A percentile compares a stretch with the other conserved stretches of the same genome.
phyloP scores from a whole-genome alignment of 2,888 invertebrate species.

The Hylaea fasciaria region DNA sequence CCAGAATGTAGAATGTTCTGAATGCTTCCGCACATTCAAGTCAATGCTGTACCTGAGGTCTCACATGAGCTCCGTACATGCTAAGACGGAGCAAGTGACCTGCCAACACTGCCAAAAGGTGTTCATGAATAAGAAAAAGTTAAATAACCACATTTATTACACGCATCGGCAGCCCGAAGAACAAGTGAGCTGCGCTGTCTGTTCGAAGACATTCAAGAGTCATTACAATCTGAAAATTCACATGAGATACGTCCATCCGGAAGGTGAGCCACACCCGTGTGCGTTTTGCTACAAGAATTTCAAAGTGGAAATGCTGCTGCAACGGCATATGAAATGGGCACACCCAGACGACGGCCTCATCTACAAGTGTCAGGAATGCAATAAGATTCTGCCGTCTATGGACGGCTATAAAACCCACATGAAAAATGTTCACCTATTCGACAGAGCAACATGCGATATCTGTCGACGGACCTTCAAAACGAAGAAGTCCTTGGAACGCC shows the following conservation, averaged over 20 bases:
- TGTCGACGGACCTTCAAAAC: constrained; percentile 40
- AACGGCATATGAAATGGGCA: constrained; percentile 55
- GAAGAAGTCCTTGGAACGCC: constrained; percentile 42
- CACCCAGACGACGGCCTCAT: constrained; percentile 52
- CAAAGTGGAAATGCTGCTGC: constrained; percentile 52
- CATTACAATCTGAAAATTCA: constrained; percentile 55
- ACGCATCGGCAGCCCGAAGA: constrained; percentile 51
- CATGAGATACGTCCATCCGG: constrained; percentile 52
- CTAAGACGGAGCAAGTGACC: constrained; percentile 36
- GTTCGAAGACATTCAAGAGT: constrained; percentile 52
- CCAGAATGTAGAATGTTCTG: constrained; percentile 46
- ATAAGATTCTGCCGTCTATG: constrained; percentile 46
- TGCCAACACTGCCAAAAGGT: constrained; percentile 52
- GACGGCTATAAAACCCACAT: constrained; percentile 45
- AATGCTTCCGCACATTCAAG: constrained; percentile 52
- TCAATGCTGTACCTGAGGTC: constrained; percentile 50
- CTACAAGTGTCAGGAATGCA: constrained; percentile 53
- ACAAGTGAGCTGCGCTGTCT: constrained; percentile 47
- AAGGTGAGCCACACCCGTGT: constrained; percentile 46
- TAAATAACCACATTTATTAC: constrained; percentile 55
- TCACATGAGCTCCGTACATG: constrained; percentile 51
- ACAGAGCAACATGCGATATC: constrained; percentile 35
- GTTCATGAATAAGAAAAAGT: constrained; percentile 51
- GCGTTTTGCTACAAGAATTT: constrained; percentile 50
- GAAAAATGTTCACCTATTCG: constrained; percentile 48